Percentiles rank a stretch among this genome's conserved stretches.
phyloP scores from a whole-genome alignment of 2,113 vertebrate species.

The Carassius gibelio region DNA sequence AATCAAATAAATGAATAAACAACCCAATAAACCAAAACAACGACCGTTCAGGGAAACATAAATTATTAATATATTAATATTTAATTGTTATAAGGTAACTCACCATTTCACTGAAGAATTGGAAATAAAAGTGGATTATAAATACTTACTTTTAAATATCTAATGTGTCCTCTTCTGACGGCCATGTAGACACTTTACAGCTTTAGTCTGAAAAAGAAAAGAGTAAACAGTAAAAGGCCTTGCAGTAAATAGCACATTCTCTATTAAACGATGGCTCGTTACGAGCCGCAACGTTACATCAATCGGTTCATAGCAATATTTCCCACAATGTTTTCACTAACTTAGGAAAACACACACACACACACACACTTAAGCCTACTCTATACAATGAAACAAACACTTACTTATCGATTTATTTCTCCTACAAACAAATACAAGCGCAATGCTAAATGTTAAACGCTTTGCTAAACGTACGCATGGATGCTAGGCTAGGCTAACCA shows the following conservation, averaged over 20 bases:
- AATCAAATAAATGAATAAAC: neutral
- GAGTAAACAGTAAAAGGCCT: neutral
- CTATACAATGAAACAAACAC: neutral
- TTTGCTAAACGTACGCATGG: neutral
- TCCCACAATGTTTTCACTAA: neutral
- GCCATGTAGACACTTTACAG: slow-evolving; percentile 70
- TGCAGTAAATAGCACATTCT: neutral
- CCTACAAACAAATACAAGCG: no score
- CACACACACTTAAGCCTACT: neutral
- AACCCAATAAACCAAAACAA: neutral
- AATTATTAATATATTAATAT: neutral
- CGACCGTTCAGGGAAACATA: neutral
- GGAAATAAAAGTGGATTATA: neutral
- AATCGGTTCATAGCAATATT: no score
- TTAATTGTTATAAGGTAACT: neutral
- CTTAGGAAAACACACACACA: neutral
- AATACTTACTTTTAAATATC: slow-evolving; percentile 77
- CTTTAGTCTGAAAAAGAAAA: slow-evolving; percentile 44
- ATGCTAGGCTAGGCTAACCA: neutral
- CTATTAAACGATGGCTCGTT: neutral
- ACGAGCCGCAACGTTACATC: neutral
- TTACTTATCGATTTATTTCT: neutral
- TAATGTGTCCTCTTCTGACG: slow-evolving; percentile 76
- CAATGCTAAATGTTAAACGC: no score
- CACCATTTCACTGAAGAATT: neutral